Base-by-base conservation (phyloP, 2,113 vertebrate genomes). In the Puntigrus tetrazona region DNA sequence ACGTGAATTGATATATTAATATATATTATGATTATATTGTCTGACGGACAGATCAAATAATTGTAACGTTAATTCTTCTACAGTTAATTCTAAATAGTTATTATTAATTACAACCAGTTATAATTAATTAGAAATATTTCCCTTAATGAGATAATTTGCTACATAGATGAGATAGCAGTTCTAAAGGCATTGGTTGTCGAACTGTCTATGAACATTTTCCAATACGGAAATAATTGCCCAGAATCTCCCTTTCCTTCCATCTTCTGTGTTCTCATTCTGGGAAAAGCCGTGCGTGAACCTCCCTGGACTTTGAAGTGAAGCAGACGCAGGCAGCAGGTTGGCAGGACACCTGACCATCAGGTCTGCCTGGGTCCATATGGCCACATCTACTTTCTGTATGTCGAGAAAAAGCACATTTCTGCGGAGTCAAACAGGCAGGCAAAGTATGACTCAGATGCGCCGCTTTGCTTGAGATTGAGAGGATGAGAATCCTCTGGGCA, bases 401-500 rank as follows among this genome's bases (percentile, higher is more conserved):
- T 67, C 43, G 75, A 84, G n/a, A 65, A 76, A 25, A 22, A 11
- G 50, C 70, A 65, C 59, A 78, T 83, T 81, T 76, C 47, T 59
- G 20, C 36, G 20, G 52, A 47, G 45, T 57, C 75, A 84, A 55
- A 70, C 73, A 29, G 73, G 75, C 61, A 85, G 67, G 55, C 78
- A 59, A 76, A 88, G 41, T 41, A 70, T 57, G 76, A 65, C 77
- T 81, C 77, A 70, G 81, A 86, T 74, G 84, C 63, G 41, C 81
- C 72, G 75, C 65, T 76, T 80, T 84, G 84, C 84, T 87, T 87
- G 78, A 83, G 43, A 73, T 67, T 55, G 79, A 83, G 61, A 70
- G 41, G 83, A 81, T 69, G 69, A 67, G 78, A 82, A 67, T 79
- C 84, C 78, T 41, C 72, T 47, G 72, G 81, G 63, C 81, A 84